Base-by-base conservation (phyloP, 2,888 invertebrate species). In the Pomacea canaliculata region DNA sequence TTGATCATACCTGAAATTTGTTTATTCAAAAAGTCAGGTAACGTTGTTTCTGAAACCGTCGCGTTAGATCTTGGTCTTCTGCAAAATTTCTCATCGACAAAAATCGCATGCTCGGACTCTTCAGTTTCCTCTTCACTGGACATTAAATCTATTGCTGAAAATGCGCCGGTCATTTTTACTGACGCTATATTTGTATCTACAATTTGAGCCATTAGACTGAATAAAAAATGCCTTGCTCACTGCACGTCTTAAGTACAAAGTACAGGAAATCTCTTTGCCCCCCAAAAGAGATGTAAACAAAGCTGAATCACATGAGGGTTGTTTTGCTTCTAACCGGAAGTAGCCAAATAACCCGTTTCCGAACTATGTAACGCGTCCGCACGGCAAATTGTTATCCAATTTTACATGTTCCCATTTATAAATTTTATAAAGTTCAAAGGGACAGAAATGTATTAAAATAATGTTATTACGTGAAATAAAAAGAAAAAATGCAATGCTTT, bases 121-220 rank as follows among this genome's bases (percentile, higher is more conserved):
- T 56, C 51, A 7, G 16, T 56, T 56, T 65, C 70, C n/a, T 66
- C 63, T 9, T 63, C 63, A 18, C 71, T 70, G 1, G 68, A 70
- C 0, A 70, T 63, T 60, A 76, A 66, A 16, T 62, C 37, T 46
- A 56, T 56, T 16, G 72, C 71, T 23, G 71, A 27, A 67, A 80
- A 74, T 9, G 74, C 73, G 7, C 71, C 76, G 48, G 78, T 76
- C 74, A 80, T 80, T 62, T 80, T 80, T 9, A 80, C 80, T 19
- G 78, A 68, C 27, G 80, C 80, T 10, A 76, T 70, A 9, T 18
- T 74, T 37, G 80, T 80, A 16, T 78, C 72, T 10, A 80, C 76
- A 62, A 71, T 60, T 66, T 70, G 73, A 60, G 76, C 71, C 56
- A 66, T 69, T 16, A 27, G 48, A 48, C 62, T 62, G 9, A 49